Conservation (phyloP, 1,140 invertebrate species). For the Bombus pascuorum region DNA sequence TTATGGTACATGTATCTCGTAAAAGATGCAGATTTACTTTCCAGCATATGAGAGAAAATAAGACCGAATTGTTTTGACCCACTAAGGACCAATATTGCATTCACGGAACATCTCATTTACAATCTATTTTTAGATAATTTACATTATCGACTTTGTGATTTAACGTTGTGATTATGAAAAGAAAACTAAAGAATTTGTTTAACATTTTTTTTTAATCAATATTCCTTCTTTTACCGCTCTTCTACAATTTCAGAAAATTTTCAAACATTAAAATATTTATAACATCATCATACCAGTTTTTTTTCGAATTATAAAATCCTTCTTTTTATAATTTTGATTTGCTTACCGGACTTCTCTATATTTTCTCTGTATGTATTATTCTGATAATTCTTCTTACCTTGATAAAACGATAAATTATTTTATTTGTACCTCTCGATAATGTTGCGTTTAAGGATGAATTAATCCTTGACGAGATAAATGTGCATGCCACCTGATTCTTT, state of each 20-base stretch:
- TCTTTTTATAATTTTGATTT: background rate
- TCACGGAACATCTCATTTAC: no score
- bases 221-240: background rate
- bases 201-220: background rate
- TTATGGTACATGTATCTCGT: background rate
- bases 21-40: background rate
- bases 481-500: fast-evolving
- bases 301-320: background rate
- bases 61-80: background rate
- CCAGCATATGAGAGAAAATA: background rate
- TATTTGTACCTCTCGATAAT: background rate
- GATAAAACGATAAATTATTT: background rate
- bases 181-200: background rate
- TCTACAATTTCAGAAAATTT: background rate
- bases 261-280: background rate
- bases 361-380: background rate
- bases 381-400: background rate
- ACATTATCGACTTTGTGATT: background rate
- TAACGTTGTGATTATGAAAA: background rate
- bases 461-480: background rate
- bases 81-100: background rate
- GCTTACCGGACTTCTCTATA: background rate
- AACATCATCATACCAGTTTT: background rate
- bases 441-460: background rate
- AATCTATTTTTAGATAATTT: background rate